These are phyloP conservation scores for Drosophila kohkoa DNA, from an alignment of 1,140 invertebrate genomes.

Conservation along the genomic window DNA sequence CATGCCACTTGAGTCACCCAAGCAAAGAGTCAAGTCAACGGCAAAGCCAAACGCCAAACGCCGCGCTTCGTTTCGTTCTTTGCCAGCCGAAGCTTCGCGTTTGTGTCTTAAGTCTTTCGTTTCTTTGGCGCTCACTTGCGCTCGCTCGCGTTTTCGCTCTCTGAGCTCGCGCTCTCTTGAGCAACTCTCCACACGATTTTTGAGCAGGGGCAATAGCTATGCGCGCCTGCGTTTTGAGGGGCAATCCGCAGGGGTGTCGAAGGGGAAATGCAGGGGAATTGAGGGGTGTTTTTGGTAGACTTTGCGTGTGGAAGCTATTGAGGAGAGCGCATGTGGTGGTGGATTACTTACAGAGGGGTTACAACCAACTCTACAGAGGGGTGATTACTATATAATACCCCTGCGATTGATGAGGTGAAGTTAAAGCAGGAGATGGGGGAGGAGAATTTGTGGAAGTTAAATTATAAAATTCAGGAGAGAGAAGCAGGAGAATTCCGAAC, in stretches of 20 bases:
- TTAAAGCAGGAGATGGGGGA: neutral
- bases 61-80: constrained; percentile 7
- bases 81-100: constrained; percentile 34
- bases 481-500: too few relatives aligned
- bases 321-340: constrained; percentile 49
- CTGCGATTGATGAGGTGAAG: neutral
- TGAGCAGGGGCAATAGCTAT: constrained; percentile 56
- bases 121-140: neutral
- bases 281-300: constrained; percentile 50
- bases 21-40: constrained; percentile 4
- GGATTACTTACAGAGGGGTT: constrained; percentile 46
- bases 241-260: constrained; percentile 18
- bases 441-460: too few relatives aligned
- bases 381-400: neutral
- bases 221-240: constrained; percentile 27
- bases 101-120: constrained; percentile 53
- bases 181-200: constrained; percentile 59
- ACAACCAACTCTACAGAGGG: constrained; percentile 12
- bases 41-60: too few relatives aligned
- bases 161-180: constrained; percentile 13
- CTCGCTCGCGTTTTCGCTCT: neutral
- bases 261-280: constrained; percentile 48
- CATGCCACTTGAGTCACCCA: constrained; percentile 31
- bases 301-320: constrained; percentile 14
- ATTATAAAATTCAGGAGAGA: too few relatives aligned